These are phyloP conservation scores for Parus major DNA, from an alignment of 2,113 vertebrate genomes.

Conservation along the genomic window DNA sequence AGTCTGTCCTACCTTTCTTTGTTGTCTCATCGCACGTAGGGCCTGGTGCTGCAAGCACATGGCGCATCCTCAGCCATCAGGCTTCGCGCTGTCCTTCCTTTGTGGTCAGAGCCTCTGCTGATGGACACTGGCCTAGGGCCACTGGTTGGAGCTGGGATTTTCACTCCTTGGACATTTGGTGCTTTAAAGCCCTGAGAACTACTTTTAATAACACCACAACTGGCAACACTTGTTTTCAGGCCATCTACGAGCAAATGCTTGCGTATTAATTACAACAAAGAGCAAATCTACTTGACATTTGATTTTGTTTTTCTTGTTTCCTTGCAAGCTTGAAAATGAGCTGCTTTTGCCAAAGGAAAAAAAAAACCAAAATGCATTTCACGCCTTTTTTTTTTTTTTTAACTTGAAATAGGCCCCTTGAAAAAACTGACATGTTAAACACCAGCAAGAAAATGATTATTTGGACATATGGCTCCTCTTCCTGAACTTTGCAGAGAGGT, in stretches of 20 bases:
- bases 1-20: not conserved
- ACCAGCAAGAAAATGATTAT: slow-evolving; percentile 63
- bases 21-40: rapidly evolving
- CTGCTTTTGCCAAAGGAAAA: slow-evolving; percentile 51
- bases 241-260: slow-evolving; percentile 28
- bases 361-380: slow-evolving; percentile 42
- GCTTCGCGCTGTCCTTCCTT: not conserved
- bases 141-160: not conserved
- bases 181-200: not conserved
- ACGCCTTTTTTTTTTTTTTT: slow-evolving; percentile 28
- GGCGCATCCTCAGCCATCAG: rapidly evolving
- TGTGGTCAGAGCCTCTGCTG: not conserved
- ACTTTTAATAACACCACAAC: not conserved
- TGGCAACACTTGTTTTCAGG: not conserved
- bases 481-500: slow-evolving; percentile 56
- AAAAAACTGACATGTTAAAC: slow-evolving; percentile 62
- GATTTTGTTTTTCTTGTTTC: slow-evolving; percentile 68
- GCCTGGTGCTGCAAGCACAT: not conserved
- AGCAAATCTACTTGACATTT: slow-evolving; percentile 71
- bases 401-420: slow-evolving; percentile 51
- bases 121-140: not conserved
- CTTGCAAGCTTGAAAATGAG: slow-evolving; percentile 61
- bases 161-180: not conserved
- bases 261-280: slow-evolving; percentile 66
- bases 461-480: slow-evolving; percentile 69